phyloP scores from a whole-genome alignment of 1,140 invertebrate species.

The Delia radicum region DNA sequence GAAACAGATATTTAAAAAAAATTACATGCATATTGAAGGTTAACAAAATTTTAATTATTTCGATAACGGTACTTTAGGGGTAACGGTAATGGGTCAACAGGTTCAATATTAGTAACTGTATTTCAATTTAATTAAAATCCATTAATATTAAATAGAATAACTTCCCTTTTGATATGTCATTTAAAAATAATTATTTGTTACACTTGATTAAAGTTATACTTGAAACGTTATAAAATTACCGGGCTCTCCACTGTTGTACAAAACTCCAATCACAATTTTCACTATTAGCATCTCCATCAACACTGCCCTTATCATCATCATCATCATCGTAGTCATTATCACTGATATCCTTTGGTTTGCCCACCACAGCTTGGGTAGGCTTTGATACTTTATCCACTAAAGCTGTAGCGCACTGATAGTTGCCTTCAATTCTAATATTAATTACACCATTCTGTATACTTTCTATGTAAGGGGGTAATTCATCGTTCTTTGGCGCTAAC shows the following conservation, averaged over 20 bases:
- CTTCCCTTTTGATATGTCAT: too few species aligned
- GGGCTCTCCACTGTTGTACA: slow-evolving; percentile 68
- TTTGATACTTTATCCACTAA: slow-evolving; percentile 59
- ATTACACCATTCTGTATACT: slow-evolving; percentile 62
- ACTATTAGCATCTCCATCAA: slow-evolving; percentile 53
- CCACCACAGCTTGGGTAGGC: slow-evolving; percentile 37
- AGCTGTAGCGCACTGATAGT: slow-evolving; percentile 63
- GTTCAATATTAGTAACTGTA: too few species aligned
- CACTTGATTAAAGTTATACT: neutral
- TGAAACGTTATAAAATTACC: too few species aligned
- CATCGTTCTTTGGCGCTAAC: slow-evolving; percentile 52
- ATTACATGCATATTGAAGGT: too few species aligned
- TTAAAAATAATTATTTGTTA: too few species aligned
- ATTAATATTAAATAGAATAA: too few species aligned
- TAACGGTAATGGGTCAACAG: too few species aligned
- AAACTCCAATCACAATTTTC: slow-evolving; percentile 69
- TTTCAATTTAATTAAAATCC: too few species aligned
- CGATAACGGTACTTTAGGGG: too few species aligned
- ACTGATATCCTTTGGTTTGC: slow-evolving; percentile 39
- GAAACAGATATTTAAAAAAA: too few species aligned
- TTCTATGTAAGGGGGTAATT: slow-evolving; percentile 56
- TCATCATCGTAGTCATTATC: slow-evolving; percentile 40
- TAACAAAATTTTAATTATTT: too few species aligned
- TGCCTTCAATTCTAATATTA: slow-evolving; percentile 66
- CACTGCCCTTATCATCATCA: neutral